Evolutionary conservation across 1,140 invertebrate genomes (phyloP).

Genomic region (Aphis craccivora): DNA sequence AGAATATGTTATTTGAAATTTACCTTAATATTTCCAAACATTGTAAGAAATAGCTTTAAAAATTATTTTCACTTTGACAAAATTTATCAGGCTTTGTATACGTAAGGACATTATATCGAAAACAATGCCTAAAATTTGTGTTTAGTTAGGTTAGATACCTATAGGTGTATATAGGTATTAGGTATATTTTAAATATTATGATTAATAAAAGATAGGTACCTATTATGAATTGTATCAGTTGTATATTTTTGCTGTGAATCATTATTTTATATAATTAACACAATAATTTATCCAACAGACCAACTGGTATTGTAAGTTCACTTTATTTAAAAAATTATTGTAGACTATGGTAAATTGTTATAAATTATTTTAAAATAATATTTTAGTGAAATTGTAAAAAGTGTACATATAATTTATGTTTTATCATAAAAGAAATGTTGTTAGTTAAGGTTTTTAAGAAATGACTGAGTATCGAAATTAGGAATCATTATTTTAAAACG

Average conservation of each 20-base stretch:
- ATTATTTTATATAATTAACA: neutral
- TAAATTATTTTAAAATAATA: neutral
- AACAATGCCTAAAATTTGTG: too few relatives aligned
- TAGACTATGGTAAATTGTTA: neutral
- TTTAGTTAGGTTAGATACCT: too few relatives aligned
- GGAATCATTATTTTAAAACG: neutral
- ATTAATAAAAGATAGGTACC: too few relatives aligned
- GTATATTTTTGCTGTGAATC: neutral
- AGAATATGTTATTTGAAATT: too few relatives aligned
- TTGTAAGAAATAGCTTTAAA: too few relatives aligned
- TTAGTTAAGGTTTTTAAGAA: neutral
- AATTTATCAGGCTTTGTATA: too few relatives aligned
- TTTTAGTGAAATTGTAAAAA: neutral
- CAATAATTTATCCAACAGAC: neutral
- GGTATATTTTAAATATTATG: too few relatives aligned
- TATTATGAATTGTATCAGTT: neutral
- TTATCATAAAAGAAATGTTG: neutral
- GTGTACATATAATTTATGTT: neutral
- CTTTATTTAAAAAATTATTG: neutral
- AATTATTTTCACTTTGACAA: too few relatives aligned
- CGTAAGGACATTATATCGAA: too few relatives aligned
- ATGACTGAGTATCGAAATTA: neutral
- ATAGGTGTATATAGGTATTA: too few relatives aligned
- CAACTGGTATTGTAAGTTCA: neutral
- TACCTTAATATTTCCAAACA: too few relatives aligned